Conservation (phyloP, 1,140 invertebrate species). For the Aphidius ervi region DNA sequence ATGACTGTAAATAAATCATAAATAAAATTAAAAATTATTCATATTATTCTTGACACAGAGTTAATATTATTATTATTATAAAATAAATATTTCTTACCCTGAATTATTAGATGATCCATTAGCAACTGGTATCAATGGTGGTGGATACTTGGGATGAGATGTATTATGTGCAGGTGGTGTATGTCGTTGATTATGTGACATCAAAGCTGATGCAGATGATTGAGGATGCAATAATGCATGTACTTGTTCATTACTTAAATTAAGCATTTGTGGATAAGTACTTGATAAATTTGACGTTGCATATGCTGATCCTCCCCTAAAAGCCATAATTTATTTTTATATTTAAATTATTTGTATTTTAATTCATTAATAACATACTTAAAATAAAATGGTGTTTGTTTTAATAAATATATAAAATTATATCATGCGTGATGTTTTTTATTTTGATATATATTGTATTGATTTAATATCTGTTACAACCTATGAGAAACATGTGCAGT, state of each 20-base stretch:
- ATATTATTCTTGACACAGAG: too few species aligned
- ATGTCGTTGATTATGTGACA: conserved; percentile 48
- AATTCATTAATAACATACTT: too few species aligned
- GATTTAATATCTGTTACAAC: too few species aligned
- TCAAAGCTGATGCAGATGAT: conserved; percentile 38
- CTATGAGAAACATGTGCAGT: too few species aligned
- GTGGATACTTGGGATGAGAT: conserved; percentile 53
- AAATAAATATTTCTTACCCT: conserved; percentile 25
- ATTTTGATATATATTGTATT: too few species aligned
- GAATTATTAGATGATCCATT: conserved; percentile 40
- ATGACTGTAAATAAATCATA: conserved; percentile 34
- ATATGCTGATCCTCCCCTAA: conserved; percentile 53
- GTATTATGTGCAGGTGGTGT: conserved; percentile 46
- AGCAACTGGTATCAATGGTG: conserved; percentile 55
- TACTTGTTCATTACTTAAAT: conserved; percentile 47
- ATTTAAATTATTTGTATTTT: too few species aligned
- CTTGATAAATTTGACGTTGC: conserved; percentile 40
- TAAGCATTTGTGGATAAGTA: conserved; percentile 49
- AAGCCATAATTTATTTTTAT: conserved; percentile 31
- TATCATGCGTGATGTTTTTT: too few species aligned
- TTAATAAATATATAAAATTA: too few species aligned
- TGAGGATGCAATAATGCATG: conserved; percentile 49
- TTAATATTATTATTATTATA: background rate
- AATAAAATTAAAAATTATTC: too few species aligned
- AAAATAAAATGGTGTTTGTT: too few species aligned